Evolutionary conservation across 2,888 invertebrate genomes (phyloP).

Genomic region (Teleiodes luculella): DNA sequence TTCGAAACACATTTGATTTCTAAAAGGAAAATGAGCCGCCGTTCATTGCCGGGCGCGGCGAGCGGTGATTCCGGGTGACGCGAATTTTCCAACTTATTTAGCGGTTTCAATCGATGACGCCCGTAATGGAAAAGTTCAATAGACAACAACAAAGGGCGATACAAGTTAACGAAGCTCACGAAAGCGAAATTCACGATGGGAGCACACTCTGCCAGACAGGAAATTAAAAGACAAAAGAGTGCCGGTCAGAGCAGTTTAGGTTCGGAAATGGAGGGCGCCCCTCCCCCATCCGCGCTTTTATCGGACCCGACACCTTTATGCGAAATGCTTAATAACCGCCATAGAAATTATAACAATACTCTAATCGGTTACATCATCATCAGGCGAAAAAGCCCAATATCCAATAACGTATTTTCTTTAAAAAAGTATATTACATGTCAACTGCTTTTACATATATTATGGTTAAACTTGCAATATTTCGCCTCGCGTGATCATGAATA

Average conservation of each 20-base stretch:
- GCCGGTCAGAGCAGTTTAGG: slow-evolving; percentile 65
- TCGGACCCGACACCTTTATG: slow-evolving; percentile 45
- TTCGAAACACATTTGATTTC: slow-evolving; percentile 51
- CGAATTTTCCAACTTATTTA: slow-evolving; percentile 68
- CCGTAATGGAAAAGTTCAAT: slow-evolving; percentile 76
- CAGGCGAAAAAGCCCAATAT: background rate
- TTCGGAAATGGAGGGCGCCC: slow-evolving; percentile 68
- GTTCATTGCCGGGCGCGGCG: slow-evolving; percentile 41
- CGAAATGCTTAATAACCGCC: slow-evolving; percentile 37
- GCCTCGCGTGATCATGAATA: slow-evolving; percentile 49
- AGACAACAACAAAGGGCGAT: slow-evolving; percentile 72
- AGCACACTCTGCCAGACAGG: slow-evolving; percentile 68
- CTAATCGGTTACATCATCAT: background rate
- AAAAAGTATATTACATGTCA: slow-evolving; percentile 3
- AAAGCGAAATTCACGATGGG: slow-evolving; percentile 71
- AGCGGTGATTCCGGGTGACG: slow-evolving; percentile 44
- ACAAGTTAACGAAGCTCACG: slow-evolving; percentile 75
- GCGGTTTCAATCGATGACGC: slow-evolving; percentile 71
- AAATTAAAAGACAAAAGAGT: slow-evolving; percentile 78
- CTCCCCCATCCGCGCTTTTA: slow-evolving; percentile 48
- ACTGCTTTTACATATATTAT: slow-evolving; percentile 16
- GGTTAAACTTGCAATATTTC: slow-evolving; percentile 43
- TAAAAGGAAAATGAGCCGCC: slow-evolving; percentile 54
- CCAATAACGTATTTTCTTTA: background rate
- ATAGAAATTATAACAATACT: slow-evolving; percentile 16